Evolutionary conservation across 2,888 invertebrate species (phyloP).

Genomic region (Itoplectis maculator): DNA sequence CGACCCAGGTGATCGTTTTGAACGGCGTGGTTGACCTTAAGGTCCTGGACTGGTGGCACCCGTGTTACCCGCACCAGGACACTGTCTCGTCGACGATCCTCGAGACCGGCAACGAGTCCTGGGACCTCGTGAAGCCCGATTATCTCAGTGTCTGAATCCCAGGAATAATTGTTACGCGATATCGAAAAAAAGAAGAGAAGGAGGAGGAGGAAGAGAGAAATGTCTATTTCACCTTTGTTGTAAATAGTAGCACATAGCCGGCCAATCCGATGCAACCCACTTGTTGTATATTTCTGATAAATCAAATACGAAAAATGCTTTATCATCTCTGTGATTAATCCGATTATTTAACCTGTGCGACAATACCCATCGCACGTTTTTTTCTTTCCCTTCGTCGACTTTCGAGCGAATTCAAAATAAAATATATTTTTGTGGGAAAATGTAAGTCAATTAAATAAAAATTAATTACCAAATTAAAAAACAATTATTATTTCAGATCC

Average conservation of each 20-base stretch:
- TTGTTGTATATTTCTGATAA: conserved; percentile 57
- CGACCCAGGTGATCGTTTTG: conserved; percentile 83
- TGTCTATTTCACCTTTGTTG: conserved; percentile 28
- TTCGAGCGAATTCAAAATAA: too few species aligned
- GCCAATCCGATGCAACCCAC: conserved; percentile 9
- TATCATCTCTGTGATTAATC: not conserved
- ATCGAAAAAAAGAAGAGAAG: too few species aligned
- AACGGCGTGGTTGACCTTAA: conserved; percentile 86
- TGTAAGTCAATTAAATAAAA: too few species aligned
- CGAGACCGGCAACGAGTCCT: conserved; percentile 75
- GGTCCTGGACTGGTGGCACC: conserved; percentile 90
- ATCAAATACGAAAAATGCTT: conserved; percentile 34
- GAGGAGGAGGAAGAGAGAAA: too few species aligned
- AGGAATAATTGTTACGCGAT: not conserved
- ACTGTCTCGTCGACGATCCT: conserved; percentile 75
- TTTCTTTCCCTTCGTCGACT: not conserved
- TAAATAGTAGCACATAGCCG: conserved; percentile 52
- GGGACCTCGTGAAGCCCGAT: conserved; percentile 70
- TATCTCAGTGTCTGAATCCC: conserved; percentile 62
- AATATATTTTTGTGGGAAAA: too few species aligned
- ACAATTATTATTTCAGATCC: too few species aligned
- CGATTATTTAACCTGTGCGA: too few species aligned
- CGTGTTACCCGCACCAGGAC: conserved; percentile 85
- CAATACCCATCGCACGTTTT: too few species aligned
- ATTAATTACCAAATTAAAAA: too few species aligned